These are phyloP conservation scores for Linepithema humile DNA, from an alignment of 1,140 invertebrate genomes.

Conservation along the genomic window DNA sequence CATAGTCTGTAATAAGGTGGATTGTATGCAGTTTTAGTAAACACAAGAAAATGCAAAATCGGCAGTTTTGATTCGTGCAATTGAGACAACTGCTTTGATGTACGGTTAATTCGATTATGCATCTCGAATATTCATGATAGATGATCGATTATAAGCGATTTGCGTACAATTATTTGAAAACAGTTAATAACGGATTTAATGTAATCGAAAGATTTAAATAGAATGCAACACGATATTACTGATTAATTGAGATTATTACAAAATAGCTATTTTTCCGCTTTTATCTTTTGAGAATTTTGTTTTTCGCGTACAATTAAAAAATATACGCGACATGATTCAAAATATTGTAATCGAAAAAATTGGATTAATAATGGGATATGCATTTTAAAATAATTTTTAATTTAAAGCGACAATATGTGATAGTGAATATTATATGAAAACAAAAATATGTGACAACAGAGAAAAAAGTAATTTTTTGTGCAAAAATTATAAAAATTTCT, in stretches of 20 bases:
- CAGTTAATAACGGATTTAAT: conserved; percentile 20
- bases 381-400: conserved; percentile 9
- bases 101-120: conserved; percentile 17
- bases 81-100: background rate
- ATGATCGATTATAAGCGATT: conserved; percentile 44
- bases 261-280: background rate
- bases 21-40: conserved; percentile 22
- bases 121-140: conserved; percentile 36
- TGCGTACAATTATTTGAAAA: conserved; percentile 35
- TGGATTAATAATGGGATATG: background rate
- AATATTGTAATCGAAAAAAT: background rate
- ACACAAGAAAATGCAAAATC: background rate
- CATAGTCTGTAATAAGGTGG: background rate
- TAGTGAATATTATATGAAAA: background rate
- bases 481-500: background rate
- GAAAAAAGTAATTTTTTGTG: background rate
- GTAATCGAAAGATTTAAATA: background rate
- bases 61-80: background rate
- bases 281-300: background rate
- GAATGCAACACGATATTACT: background rate
- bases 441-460: background rate
- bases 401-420: background rate
- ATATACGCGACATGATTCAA: background rate
- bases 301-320: background rate
- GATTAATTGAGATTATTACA: conserved; percentile 8